phyloP scores from a whole-genome alignment of 2,888 invertebrate genomes.

The Cheilosia pagana region DNA sequence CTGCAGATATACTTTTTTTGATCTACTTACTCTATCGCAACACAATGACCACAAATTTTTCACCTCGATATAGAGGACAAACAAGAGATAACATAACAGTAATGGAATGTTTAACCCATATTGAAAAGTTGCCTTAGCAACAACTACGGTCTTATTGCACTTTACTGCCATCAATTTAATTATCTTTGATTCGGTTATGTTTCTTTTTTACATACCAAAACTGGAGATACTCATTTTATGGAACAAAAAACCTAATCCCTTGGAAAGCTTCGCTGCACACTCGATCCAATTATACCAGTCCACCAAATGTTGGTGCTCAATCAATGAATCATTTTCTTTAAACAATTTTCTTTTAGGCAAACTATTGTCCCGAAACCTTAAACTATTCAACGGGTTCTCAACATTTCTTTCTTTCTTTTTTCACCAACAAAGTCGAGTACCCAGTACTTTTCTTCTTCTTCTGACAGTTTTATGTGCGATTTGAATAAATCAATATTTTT shows the following conservation, averaged over 20 bases:
- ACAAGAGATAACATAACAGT: conserved; percentile 61
- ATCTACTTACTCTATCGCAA: conserved; percentile 51
- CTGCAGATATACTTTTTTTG: conserved; percentile 11
- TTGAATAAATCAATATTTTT: conserved; percentile 78
- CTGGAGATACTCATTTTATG: conserved; percentile 25
- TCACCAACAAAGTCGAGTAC: conserved; percentile 47
- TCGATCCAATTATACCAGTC: conserved; percentile 22
- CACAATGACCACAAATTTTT: conserved; percentile 56
- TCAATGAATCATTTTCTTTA: conserved; percentile 28
- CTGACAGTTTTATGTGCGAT: conserved; percentile 66
- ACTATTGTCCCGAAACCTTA: conserved; percentile 23
- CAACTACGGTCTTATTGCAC: conserved; percentile 53
- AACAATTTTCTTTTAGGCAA: conserved; percentile 12
- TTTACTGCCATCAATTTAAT: conserved; percentile 43
- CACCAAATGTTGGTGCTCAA: background rate
- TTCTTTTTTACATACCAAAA: conserved; percentile 46
- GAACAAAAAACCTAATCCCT: conserved; percentile 18
- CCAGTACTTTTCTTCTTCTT: conserved; percentile 31
- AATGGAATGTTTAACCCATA: conserved; percentile 65
- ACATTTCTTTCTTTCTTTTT: conserved; percentile 35
- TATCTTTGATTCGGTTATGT: conserved; percentile 49
- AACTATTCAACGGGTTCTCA: conserved; percentile 27
- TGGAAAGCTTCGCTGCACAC: conserved; percentile 19
- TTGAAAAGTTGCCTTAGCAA: conserved; percentile 64
- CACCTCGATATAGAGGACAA: conserved; percentile 57